phyloP scores from a whole-genome alignment of 1,140 invertebrate species.

The Drosophila lacteicornis region DNA sequence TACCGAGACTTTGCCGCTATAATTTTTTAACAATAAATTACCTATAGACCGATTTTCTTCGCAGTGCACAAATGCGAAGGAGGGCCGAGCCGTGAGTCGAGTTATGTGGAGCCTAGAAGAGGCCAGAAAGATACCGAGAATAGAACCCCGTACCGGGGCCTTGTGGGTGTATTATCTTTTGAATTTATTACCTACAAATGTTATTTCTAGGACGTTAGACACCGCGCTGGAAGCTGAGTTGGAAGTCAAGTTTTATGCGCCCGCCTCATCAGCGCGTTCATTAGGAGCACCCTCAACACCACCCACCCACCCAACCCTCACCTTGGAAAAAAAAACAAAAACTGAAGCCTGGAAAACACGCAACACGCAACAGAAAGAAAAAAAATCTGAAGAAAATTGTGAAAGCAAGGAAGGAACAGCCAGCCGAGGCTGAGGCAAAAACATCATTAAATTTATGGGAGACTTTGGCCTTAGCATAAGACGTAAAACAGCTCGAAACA shows the following conservation, averaged over 20 bases:
- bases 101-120: conserved; percentile 57
- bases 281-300: conserved; percentile 44
- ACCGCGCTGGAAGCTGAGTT: conserved; percentile 26
- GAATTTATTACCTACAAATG: conserved; percentile 82
- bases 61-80: conserved; percentile 1
- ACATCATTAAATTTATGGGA: conserved; percentile 80
- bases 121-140: conserved; percentile 32
- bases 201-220: conserved; percentile 82
- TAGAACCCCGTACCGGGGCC: conserved; percentile 24
- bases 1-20: not conserved
- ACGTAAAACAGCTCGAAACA: conserved; percentile 53
- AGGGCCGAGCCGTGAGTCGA: conserved; percentile 40
- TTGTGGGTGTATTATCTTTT: conserved; percentile 81
- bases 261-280: conserved; percentile 78
- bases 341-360: conserved; percentile 44
- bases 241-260: conserved; percentile 44
- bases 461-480: conserved; percentile 56
- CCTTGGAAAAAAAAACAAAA: conserved; percentile 14
- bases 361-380: not conserved
- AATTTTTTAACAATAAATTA: too few species aligned
- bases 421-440: conserved; percentile 36
- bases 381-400: conserved; percentile 2
- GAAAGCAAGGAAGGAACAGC: conserved; percentile 23
- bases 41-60: not conserved
- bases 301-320: too few species aligned